phyloP scores from a whole-genome alignment of 2,888 invertebrate species.

The Chromoteleia sp. region DNA sequence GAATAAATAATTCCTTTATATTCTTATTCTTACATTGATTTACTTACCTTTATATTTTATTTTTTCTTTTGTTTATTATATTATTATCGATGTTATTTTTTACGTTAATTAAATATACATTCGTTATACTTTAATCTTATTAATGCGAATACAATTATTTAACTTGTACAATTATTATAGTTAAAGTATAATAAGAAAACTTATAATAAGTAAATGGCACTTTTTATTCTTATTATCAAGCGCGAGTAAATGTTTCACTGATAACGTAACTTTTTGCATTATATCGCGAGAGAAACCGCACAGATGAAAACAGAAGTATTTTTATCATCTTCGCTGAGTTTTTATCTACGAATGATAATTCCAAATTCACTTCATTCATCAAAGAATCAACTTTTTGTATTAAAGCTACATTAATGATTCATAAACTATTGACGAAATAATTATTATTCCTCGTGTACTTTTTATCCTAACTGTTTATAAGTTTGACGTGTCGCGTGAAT shows the following conservation, averaged over 20 bases:
- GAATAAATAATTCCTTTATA: too few relatives aligned
- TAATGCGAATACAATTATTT: too few relatives aligned
- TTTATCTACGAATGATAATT: constrained; percentile 22
- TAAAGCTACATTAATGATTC: constrained; percentile 24
- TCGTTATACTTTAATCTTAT: too few relatives aligned
- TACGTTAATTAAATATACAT: too few relatives aligned
- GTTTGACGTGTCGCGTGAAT: background rate
- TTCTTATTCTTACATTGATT: too few relatives aligned
- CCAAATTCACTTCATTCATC: constrained; percentile 5
- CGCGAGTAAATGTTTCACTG: background rate
- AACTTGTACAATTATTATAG: too few relatives aligned
- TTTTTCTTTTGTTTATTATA: too few relatives aligned
- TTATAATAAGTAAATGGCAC: too few relatives aligned
- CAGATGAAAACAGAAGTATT: background rate
- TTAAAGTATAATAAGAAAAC: too few relatives aligned
- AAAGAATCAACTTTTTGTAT: constrained; percentile 2
- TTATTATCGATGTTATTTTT: too few relatives aligned
- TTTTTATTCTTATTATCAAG: too few relatives aligned
- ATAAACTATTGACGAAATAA: constrained; percentile 12
- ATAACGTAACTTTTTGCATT: background rate
- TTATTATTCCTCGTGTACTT: constrained; percentile 9
- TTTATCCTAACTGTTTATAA: constrained; percentile 24
- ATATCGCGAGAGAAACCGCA: background rate
- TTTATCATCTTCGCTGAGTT: background rate
- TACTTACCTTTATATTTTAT: too few relatives aligned